phyloP scores from a whole-genome alignment of 2,797 vertebrate genomes.

The Pseudocheirus occidentalis region DNA sequence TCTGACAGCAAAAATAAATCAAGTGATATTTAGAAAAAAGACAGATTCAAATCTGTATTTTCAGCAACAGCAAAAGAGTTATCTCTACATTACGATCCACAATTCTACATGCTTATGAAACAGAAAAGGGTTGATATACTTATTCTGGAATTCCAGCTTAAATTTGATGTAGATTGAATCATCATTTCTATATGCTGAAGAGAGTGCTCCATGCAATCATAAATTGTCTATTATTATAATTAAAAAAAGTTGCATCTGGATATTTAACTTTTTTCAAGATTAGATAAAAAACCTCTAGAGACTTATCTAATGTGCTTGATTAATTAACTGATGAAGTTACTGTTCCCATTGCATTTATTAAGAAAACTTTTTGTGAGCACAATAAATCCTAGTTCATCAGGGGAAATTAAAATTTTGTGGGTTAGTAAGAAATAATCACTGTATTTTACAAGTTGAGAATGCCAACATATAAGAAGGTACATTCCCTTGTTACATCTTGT shows the following conservation, averaged over 20 bases:
- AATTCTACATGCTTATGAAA: not conserved
- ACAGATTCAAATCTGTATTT: not conserved
- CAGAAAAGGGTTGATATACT: not conserved
- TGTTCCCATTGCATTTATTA: conserved; percentile 69
- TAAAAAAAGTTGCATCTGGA: not conserved
- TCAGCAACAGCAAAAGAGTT: not conserved
- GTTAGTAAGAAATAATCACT: conserved; percentile 51
- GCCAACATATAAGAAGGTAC: not conserved
- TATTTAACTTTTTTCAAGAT: conserved; percentile 55
- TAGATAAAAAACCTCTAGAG: conserved; percentile 57
- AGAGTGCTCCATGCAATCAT: not conserved
- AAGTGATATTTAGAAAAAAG: not conserved
- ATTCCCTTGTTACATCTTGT: conserved; percentile 1
- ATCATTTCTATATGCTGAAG: not conserved
- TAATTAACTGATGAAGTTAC: conserved; percentile 75
- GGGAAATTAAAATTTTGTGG: conserved; percentile 76
- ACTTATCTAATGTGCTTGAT: conserved; percentile 60
- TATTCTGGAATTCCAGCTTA: not conserved
- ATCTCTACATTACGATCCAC: not conserved
- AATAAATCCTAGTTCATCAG: conserved; percentile 72
- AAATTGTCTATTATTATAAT: not conserved
- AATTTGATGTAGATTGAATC: not conserved
- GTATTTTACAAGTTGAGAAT: conserved; percentile 18
- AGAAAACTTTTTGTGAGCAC: conserved; percentile 73
- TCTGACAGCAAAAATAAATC: conserved; percentile 4